Evolutionary conservation across 2,113 vertebrate genomes (phyloP).

Genomic region (Ibidorhyncha struthersii): DNA sequence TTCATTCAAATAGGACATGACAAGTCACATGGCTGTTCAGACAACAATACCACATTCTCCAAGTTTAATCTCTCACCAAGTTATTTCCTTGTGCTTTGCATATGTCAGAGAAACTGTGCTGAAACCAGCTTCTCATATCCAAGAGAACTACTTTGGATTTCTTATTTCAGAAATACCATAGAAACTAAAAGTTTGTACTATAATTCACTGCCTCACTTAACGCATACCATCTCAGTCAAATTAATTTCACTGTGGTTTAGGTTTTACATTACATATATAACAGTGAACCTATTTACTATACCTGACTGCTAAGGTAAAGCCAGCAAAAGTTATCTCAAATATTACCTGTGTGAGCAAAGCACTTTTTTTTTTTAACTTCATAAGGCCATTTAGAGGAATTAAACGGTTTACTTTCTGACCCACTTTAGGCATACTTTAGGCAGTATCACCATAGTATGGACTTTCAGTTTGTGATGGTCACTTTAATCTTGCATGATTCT

Average conservation of each 20-base stretch:
- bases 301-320: background rate
- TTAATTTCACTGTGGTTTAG: background rate
- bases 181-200: background rate
- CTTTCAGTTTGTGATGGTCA: background rate
- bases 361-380: background rate
- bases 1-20: background rate
- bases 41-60: background rate
- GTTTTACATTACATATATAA: background rate
- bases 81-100: background rate
- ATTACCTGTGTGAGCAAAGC: background rate
- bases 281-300: background rate
- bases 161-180: background rate
- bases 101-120: background rate
- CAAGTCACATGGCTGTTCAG: background rate
- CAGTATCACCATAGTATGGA: background rate
- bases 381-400: background rate
- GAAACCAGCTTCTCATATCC: background rate
- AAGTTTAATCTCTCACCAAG: background rate
- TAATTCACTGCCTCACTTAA: background rate
- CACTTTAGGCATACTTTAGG: background rate
- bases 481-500: background rate
- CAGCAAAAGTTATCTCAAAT: background rate
- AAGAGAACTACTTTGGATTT: background rate
- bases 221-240: background rate
- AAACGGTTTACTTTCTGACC: background rate